phyloP scores from a whole-genome alignment of 2,113 vertebrate species.

The Crotalus horridus region DNA sequence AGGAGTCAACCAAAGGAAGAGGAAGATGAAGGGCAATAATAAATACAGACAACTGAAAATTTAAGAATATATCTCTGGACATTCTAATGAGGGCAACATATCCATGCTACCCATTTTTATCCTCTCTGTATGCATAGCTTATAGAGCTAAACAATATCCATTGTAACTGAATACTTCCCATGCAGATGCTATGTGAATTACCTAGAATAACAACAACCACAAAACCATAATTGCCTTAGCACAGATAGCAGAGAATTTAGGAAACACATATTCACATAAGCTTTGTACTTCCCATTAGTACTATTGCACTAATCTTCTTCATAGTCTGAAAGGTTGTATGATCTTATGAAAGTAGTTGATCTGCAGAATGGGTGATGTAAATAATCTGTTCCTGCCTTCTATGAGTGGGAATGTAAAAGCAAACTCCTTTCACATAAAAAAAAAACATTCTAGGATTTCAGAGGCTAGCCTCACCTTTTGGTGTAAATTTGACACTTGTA shows the following conservation, averaged over 20 bases:
- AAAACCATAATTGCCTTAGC: neutral
- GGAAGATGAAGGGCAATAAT: fast-evolving
- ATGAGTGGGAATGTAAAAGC: neutral
- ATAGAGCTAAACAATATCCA: constrained; percentile 10
- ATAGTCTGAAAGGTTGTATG: neutral
- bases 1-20: neutral
- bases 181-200: neutral
- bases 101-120: neutral
- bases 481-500: neutral
- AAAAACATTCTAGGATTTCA: neutral
- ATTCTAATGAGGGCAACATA: neutral
- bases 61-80: neutral
- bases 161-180: constrained; percentile 10
- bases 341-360: neutral
- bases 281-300: neutral
- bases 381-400: neutral
- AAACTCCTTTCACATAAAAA: neutral
- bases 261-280: neutral
- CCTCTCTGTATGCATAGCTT: neutral
- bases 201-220: constrained; percentile 13
- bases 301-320: neutral
- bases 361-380: neutral
- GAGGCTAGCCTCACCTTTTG: neutral
- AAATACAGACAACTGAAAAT: neutral
- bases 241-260: neutral